A percentile compares a stretch with the other conserved stretches of the same genome.
Evolutionary conservation across 1,140 invertebrate genomes (phyloP).

Genomic region (Aleiodes sp.): DNA sequence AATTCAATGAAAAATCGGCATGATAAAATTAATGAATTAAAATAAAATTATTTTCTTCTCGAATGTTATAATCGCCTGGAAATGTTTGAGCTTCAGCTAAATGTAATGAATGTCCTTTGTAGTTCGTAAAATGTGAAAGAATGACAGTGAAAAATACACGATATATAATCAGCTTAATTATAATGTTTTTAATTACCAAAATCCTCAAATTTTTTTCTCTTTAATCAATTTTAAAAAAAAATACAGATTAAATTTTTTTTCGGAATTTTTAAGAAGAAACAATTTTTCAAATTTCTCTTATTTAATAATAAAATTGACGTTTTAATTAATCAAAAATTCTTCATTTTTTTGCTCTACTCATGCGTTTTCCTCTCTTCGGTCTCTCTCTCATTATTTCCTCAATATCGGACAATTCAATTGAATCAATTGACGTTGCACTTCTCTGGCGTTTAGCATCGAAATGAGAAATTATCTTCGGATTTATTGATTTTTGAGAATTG

Average conservation of each 20-base stretch:
- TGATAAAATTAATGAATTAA: background rate
- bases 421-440: slow-evolving; percentile 46
- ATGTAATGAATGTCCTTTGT: slow-evolving; percentile 1
- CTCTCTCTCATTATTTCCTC: slow-evolving; percentile 32
- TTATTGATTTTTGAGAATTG: background rate
- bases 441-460: slow-evolving; percentile 33
- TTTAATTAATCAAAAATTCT: background rate
- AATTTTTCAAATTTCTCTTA: too few species aligned
- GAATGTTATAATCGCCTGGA: background rate
- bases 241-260: too few species aligned
- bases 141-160: background rate
- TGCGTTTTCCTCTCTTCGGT: slow-evolving; percentile 20
- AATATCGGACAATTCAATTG: slow-evolving; percentile 42
- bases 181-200: background rate
- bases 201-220: background rate
- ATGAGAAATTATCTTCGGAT: slow-evolving; percentile 33
- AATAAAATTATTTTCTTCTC: background rate
- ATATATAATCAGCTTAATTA: slow-evolving; percentile 3
- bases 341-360: slow-evolving; percentile 16
- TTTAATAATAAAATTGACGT: too few species aligned
- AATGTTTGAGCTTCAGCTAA: background rate
- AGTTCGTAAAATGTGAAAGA: background rate
- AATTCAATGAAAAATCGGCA: background rate
- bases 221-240: too few species aligned
- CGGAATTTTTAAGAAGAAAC: too few species aligned